phyloP scores from a whole-genome alignment of 2,888 invertebrate genomes.

The Xanthorhoe spadicearia region DNA sequence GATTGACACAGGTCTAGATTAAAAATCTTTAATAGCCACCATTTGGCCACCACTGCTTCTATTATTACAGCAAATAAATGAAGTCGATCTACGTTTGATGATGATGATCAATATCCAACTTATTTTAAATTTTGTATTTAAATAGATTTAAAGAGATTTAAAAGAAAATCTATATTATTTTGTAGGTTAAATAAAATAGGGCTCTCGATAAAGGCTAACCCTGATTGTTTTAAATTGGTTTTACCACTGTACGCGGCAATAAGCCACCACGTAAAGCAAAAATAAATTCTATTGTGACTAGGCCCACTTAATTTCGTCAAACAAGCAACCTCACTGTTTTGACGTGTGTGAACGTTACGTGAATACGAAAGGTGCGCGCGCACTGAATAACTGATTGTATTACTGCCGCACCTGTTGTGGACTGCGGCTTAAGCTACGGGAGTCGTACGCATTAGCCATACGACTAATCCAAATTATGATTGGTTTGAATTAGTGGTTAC shows the following conservation, averaged over 20 bases:
- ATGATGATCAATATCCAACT: no score
- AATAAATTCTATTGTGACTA: conserved; percentile 55
- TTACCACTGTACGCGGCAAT: conserved; percentile 4
- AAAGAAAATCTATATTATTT: no score
- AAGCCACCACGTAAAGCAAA: conserved; percentile 35
- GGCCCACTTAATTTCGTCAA: conserved; percentile 68
- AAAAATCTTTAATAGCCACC: no score
- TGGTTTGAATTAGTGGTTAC: conserved; percentile 4
- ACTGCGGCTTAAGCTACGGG: conserved; percentile 4
- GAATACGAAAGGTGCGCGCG: conserved; percentile 52
- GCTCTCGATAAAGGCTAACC: not conserved
- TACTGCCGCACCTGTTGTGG: conserved; percentile 61
- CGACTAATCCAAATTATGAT: conserved; percentile 13
- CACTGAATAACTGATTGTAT: conserved; percentile 68
- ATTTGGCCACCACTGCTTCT: no score
- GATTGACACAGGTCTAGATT: no score
- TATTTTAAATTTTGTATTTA: no score
- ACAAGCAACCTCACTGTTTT: conserved; percentile 64
- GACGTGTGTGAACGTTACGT: conserved; percentile 52
- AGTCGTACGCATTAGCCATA: conserved; percentile 12
- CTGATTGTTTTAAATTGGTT: not conserved
- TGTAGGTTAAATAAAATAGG: no score
- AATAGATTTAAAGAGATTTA: no score
- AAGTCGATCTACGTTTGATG: no score
- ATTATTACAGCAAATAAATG: no score